These are phyloP conservation scores for Alexandromys fortis DNA, from an alignment of 2,113 vertebrate genomes.

Conservation along the genomic window DNA sequence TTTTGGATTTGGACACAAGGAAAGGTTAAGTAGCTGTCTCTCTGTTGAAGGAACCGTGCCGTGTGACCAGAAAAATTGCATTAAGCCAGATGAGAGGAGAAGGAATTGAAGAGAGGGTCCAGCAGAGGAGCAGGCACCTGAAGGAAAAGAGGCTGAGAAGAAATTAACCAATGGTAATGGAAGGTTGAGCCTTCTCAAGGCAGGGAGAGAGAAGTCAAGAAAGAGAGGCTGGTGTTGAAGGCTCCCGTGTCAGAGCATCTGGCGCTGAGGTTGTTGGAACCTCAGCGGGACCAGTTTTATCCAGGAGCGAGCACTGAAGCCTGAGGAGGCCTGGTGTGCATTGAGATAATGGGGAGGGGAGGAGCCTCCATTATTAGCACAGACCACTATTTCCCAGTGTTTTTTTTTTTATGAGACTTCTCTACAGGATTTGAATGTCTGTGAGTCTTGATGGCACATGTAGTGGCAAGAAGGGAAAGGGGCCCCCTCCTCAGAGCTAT, in stretches of 20 bases:
- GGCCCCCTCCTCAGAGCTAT: no score
- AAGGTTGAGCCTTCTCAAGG: not conserved
- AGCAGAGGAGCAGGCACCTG: not conserved
- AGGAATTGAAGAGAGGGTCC: not conserved
- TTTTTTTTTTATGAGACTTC: not conserved
- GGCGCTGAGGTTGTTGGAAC: not conserved
- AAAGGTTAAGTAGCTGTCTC: not conserved
- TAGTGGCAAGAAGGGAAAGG: not conserved
- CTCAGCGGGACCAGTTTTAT: not conserved
- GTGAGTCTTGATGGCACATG: not conserved
- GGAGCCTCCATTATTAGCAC: not conserved
- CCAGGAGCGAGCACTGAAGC: not conserved
- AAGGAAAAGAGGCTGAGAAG: not conserved
- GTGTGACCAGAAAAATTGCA: not conserved
- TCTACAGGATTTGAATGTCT: not conserved
- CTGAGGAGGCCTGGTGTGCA: not conserved
- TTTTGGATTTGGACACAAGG: not conserved
- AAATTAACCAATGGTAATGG: not conserved
- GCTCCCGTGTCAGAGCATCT: fast-evolving
- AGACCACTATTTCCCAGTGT: not conserved
- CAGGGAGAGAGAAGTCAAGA: not conserved
- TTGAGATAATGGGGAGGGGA: not conserved
- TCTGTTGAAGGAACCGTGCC: not conserved
- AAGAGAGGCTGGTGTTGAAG: not conserved
- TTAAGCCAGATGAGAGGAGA: not conserved